Evolutionary conservation across 2,113 vertebrate genomes (phyloP), one percentile per base, ranked within the genome.

Genomic region (Ciconia boyciana): DNA sequence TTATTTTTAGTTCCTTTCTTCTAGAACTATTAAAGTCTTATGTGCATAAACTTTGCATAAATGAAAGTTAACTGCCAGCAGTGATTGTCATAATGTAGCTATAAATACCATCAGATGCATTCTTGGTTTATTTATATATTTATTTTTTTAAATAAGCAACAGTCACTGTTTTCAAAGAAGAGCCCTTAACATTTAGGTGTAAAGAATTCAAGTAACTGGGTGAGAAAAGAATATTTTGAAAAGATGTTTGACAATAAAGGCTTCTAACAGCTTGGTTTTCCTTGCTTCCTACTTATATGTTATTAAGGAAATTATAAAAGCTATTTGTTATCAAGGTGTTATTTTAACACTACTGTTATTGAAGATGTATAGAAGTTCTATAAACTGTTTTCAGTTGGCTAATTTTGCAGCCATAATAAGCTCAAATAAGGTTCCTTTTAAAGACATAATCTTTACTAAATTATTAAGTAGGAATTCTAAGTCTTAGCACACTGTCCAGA

Each of bases 1-100:
- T 94, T 96, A 89, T 85, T 97, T 92, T 92, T 89, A 61, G 54
- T 68, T 91, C 51, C n/a, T 93, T 94, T 94, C 54, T 94, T 95
- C 57, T 64, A 57, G 55, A 94, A 68, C 19, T 89, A 82, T 57
- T 87, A 58, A 74, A 83, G 36, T 83, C 75, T 71, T 95, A 65
- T 19, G 46, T 83, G 61, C 70, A 86, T 90, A 92, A 92, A 89
- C 22, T 94, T 87, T 64, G 74, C 64, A 95, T 89, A 94, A 89
- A 93, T 86, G 54, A 92, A 95, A 94, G 66, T 65, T 88, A 93
- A 96, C 66, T 89, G 55, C 77, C 43, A 84, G 36, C 71, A 82
- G n/a, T 87, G 69, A 89, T 93, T 95, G 54, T 75, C 60, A 80
- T 78, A 60, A 91, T 69, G 80, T 71, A 70, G 49, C 49, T 95